Conservation (phyloP, 2,113 vertebrate species). For the Columbina picui region DNA sequence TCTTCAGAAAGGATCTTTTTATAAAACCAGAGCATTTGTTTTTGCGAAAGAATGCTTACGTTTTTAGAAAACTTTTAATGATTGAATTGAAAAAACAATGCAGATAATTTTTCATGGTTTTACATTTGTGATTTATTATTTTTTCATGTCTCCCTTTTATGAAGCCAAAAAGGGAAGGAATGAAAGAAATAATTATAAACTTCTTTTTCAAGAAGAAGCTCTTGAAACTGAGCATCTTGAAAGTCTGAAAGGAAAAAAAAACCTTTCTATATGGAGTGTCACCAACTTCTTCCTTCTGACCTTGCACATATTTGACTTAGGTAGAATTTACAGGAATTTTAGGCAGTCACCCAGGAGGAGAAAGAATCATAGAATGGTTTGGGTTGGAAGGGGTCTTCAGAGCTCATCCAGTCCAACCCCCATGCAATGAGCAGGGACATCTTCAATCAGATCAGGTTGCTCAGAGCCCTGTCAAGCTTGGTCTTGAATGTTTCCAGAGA, state of each 20-base stretch:
- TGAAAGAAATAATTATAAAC: not conserved
- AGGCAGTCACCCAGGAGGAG: not conserved
- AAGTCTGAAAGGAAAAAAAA: not conserved
- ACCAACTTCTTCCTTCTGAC: not conserved
- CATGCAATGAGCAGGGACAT: not conserved
- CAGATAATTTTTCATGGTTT: not conserved
- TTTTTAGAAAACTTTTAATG: not conserved
- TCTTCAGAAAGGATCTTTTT: not conserved
- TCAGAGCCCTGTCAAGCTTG: not conserved
- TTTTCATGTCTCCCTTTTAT: not conserved
- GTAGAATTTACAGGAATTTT: not conserved
- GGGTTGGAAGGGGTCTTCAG: not conserved
- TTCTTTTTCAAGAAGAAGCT: not conserved
- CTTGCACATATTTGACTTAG: not conserved
- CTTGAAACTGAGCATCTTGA: not conserved
- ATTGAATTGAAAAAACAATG: not conserved
- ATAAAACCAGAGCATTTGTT: not conserved
- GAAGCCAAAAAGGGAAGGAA: not conserved
- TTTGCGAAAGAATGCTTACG: not conserved
- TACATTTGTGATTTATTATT: not conserved
- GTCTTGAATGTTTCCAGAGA: not conserved
- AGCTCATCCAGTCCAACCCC: not conserved
- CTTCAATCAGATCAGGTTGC: not conserved
- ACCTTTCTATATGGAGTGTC: not conserved
- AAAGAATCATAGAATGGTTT: not conserved